Evolutionary conservation across 1,140 invertebrate species (phyloP), one percentile per base, ranked within the genome.

Genomic region (Pachyrhynchus sulphureomaculatus): DNA sequence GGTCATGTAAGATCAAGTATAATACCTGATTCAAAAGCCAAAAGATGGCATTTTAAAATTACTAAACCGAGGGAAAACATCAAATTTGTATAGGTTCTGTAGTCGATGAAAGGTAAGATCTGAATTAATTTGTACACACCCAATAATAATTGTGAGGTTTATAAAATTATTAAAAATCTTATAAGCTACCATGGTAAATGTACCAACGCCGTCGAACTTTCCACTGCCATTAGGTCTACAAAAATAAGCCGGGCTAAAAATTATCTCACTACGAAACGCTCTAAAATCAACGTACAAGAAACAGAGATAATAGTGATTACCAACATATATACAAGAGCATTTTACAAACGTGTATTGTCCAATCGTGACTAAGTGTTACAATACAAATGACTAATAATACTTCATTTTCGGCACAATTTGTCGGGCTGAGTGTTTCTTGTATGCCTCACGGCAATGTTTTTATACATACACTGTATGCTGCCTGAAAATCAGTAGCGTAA

Each of bases 321-420:
- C 26, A 29, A 29, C 26, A 44, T 18, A 44, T 18, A 8, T 44
- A 44, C 41, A n/a, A 18, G 18, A 44, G 1, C 21, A 24, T 42
- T 44, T 44, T 44, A 44, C 41, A 44, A 44, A n/a, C 20, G 20
- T 44, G 41, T 44, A 44, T 18, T 44, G 41, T 44, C 41, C 17
- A 23, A 23, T 44, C 41, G 41, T 44, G 41, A 44, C 41, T 18
- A 10, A 29, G 41, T 44, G 12, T 44, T 49, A 49, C 47, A 49
- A 49, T 32, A 49, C 32, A 34, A 49, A 49, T 49, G 47, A 49
- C 47, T 49, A 49, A 32, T 49, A 49, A 49, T 49, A 49, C 47
- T 44, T 44, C 20, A 18, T 18, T 44, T 44, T 44, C 41, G 41
- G 41, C 17, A 39, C 36, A 39, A 39, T 39, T 39, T 39, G 36